Evolutionary conservation across 2,888 invertebrate genomes (phyloP).

Genomic region (Pterobdella sp.): DNA sequence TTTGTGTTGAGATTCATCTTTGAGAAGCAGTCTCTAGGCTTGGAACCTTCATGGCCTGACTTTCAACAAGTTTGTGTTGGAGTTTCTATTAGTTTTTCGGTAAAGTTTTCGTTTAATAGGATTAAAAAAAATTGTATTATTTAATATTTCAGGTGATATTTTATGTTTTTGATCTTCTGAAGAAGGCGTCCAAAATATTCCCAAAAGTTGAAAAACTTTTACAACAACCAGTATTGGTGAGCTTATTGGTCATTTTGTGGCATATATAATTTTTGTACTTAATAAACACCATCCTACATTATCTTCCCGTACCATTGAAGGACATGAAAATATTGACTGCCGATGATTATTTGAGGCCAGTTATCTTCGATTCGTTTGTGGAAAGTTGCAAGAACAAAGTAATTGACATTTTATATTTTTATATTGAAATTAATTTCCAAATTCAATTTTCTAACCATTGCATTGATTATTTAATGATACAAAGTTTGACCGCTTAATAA

Average conservation of each 20-base stretch:
- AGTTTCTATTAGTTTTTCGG: not conserved
- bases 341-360: not conserved
- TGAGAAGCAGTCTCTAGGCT: conserved; percentile 49
- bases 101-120: not conserved
- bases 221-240: not conserved
- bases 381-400: not conserved
- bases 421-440: not conserved
- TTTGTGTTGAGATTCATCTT: conserved; percentile 51
- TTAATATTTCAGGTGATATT: conserved; percentile 55
- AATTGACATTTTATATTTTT: not conserved
- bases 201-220: conserved; percentile 64
- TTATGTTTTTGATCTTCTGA: conserved; percentile 66
- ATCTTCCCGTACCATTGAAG: not conserved
- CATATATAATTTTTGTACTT: not conserved
- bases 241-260: not conserved
- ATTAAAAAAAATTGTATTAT: not conserved
- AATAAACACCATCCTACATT: not conserved
- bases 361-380: not conserved
- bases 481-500: no score
- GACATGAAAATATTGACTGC: not conserved
- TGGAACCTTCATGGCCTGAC: conserved; percentile 57
- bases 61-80: conserved; percentile 56
- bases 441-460: not conserved
- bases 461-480: no score
- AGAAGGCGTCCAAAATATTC: conserved; percentile 63